These are phyloP conservation scores for Ageneiosus marmoratus DNA, from an alignment of 2,113 vertebrate species.

Conservation along the genomic window DNA sequence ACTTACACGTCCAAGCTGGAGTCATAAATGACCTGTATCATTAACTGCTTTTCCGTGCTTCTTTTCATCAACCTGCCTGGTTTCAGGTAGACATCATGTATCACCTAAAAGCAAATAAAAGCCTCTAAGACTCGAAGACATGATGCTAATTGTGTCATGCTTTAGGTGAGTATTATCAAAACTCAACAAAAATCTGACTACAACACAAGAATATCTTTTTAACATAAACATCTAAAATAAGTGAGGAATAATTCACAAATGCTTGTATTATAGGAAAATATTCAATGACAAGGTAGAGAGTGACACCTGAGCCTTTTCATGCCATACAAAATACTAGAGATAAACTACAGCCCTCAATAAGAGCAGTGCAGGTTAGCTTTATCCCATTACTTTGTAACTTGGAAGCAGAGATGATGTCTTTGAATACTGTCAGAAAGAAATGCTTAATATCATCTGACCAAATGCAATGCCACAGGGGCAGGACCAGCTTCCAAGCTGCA, in stretches of 20 bases:
- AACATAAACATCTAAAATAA: not conserved
- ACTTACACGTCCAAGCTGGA: conserved; percentile 88
- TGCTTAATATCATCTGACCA: not conserved
- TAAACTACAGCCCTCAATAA: not conserved
- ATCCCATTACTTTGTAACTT: not conserved
- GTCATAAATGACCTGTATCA: conserved; percentile 88
- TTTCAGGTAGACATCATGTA: conserved; percentile 83
- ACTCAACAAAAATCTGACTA: too few species aligned
- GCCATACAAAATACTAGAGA: not conserved
- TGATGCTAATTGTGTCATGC: not conserved
- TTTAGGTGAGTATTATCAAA: not conserved
- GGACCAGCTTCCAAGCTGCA: not conserved
- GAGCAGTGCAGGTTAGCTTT: not conserved
- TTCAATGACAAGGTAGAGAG: not conserved
- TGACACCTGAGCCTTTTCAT: not conserved
- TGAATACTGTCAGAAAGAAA: not conserved
- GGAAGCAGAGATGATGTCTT: not conserved
- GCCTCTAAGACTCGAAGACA: not conserved
- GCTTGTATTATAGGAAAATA: not conserved
- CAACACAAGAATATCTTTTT: not conserved
- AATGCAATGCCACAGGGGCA: not conserved
- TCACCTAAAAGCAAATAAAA: conserved; percentile 69
- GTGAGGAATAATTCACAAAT: not conserved
- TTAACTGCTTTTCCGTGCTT: conserved; percentile 81
- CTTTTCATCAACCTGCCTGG: conserved; percentile 83